Evolutionary conservation across 2,113 vertebrate species (phyloP), one percentile per base, ranked within the genome.

Genomic region (Madoqua kirkii): DNA sequence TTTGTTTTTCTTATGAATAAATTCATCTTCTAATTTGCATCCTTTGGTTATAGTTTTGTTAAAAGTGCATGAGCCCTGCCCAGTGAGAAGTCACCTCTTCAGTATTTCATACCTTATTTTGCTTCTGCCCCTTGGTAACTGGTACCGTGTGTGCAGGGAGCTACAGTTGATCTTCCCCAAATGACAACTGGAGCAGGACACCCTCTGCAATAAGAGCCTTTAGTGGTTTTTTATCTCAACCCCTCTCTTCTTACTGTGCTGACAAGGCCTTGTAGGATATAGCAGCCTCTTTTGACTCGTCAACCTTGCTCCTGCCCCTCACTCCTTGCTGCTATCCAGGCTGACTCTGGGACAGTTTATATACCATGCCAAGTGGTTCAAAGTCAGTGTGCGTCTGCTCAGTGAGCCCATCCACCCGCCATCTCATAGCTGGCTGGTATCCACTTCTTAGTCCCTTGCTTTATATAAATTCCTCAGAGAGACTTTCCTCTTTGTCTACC

Each of bases 351-450:
- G 36, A 33, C 29, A 12, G 33, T 25, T 40, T 59, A 48, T 2
- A 0, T 3, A 14, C 33, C 1, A 3, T 40, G 40, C 23, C 0
- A 1, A 71, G 45, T 13, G n/a, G 52, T 33, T 29, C 36, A 33
- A 10, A 13, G 40, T 54, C 79, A 27, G 21, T 1, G 23, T 31
- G 19, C 19, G 0, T 83, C 54, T 10, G 4, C 45, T 40, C 19
- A 57, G 23, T 0, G 29, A 59, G n/a, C 25, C 54, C 31, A 14
- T 33, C 12, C 12, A 4, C 6, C 16, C 0, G 0, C 54, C 50
- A 74, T 29, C 55, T 31, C 0, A 0, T 25, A 64, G 59, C 40
- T 40, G 10, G 6, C 27, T 67, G 11, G 55, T 71, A 33, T 29
- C 12, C 3, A 2, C n/a, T 76, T 74, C 74, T n/a, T 19, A 50